These are phyloP conservation scores for Polymixis lichenea DNA, from an alignment of 2,888 invertebrate genomes.

Conservation along the genomic window DNA sequence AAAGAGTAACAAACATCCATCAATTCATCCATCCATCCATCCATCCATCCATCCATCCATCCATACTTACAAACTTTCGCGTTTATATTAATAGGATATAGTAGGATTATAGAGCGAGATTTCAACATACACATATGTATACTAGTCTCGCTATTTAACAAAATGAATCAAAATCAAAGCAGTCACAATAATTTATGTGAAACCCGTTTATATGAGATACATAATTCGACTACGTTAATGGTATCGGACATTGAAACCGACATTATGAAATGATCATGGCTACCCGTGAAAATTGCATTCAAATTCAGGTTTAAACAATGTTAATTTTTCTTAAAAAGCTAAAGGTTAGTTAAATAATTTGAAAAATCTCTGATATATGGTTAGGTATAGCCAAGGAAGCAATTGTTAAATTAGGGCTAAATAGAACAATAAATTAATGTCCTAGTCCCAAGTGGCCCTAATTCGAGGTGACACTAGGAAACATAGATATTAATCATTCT, in stretches of 20 bases:
- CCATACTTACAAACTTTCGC: too few relatives aligned
- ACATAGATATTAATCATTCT: slow-evolving; percentile 60
- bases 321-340: neutral
- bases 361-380: neutral
- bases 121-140: neutral
- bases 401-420: slow-evolving; percentile 47
- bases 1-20: too few relatives aligned
- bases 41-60: too few relatives aligned
- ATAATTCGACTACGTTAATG: neutral
- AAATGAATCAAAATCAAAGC: neutral
- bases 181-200: neutral
- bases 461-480: slow-evolving; percentile 58
- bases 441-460: slow-evolving; percentile 52
- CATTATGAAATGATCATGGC: neutral
- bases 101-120: neutral
- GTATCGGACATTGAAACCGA: neutral
- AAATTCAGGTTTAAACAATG: neutral
- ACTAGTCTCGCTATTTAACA: neutral
- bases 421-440: slow-evolving; percentile 55
- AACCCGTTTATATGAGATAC: neutral
- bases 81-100: too few relatives aligned
- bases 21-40: too few relatives aligned
- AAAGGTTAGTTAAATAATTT: neutral
- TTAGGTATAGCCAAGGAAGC: slow-evolving; percentile 32
- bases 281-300: too few relatives aligned